These are phyloP conservation scores for Morpho deidamia DNA, from an alignment of 2,888 invertebrate genomes.

Conservation along the genomic window DNA sequence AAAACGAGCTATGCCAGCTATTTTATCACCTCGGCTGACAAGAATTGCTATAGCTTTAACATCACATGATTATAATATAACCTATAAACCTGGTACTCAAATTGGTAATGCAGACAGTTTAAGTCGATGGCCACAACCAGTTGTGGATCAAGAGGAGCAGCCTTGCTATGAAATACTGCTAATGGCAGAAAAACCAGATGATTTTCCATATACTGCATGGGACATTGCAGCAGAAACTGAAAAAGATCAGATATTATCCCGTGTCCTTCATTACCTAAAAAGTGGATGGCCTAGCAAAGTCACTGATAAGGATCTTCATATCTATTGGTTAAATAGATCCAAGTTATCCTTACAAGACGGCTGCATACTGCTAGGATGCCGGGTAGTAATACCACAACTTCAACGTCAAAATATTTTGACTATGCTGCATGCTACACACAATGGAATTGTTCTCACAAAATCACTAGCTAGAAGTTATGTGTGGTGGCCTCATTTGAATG, in stretches of 20 bases:
- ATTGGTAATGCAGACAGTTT: not conserved
- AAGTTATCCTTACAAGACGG: constrained; percentile 5
- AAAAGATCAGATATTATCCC: constrained; percentile 8
- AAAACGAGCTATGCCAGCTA: constrained; percentile 20
- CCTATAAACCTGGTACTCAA: not conserved
- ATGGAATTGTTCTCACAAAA: constrained; percentile 24
- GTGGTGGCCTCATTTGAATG: constrained; percentile 24
- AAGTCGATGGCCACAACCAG: not conserved
- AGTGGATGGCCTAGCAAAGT: constrained; percentile 9
- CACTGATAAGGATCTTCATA: constrained; percentile 4
- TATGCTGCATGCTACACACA: not conserved
- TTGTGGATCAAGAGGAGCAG: not conserved
- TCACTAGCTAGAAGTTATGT: constrained; percentile 24
- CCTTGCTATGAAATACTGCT: not conserved
- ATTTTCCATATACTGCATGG: not conserved
- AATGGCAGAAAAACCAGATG: not conserved
- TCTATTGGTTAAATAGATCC: constrained; percentile 11
- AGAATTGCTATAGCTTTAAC: constrained; percentile 24
- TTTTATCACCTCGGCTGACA: constrained; percentile 24
- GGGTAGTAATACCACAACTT: not conserved
- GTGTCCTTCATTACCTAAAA: constrained; percentile 1
- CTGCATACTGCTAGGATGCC: not conserved
- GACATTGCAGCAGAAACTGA: constrained; percentile 12
- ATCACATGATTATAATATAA: constrained; percentile 10
- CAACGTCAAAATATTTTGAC: not conserved